phyloP scores from a whole-genome alignment of 2,113 vertebrate species.

The Lophotis ruficrista region DNA sequence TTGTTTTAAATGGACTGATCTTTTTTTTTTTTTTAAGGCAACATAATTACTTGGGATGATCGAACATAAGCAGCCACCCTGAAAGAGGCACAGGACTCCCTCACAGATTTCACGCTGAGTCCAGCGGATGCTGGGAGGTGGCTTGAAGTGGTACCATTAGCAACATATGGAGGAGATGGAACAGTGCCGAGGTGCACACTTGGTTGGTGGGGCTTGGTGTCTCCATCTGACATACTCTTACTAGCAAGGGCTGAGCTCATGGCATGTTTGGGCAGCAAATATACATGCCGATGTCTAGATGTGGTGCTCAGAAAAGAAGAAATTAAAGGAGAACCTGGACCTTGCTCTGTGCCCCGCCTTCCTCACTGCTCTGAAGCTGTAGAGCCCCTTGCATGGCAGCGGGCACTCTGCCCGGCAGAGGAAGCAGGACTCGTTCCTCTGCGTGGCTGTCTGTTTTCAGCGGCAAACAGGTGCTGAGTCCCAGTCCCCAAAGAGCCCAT shows the following conservation, averaged over 20 bases:
- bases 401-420: accelerated
- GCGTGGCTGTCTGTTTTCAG: not conserved
- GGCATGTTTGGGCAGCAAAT: not conserved
- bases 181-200: not conserved
- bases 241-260: not conserved
- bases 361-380: not conserved
- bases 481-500: too few species aligned
- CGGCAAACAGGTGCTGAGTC: not conserved
- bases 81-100: not conserved
- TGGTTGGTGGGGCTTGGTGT: not conserved
- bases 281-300: not conserved
- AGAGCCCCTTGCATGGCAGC: not conserved
- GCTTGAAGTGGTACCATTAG: not conserved
- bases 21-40: not conserved
- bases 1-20: not conserved
- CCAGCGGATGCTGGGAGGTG: not conserved
- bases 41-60: not conserved
- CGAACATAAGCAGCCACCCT: not conserved
- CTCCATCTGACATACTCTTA: not conserved
- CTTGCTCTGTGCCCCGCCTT: not conserved
- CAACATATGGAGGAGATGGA: not conserved
- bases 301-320: not conserved
- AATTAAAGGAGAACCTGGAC: not conserved
- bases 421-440: not conserved
- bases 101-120: not conserved